phyloP scores from a whole-genome alignment of 2,797 vertebrate species.

The Melanitta fusca region DNA sequence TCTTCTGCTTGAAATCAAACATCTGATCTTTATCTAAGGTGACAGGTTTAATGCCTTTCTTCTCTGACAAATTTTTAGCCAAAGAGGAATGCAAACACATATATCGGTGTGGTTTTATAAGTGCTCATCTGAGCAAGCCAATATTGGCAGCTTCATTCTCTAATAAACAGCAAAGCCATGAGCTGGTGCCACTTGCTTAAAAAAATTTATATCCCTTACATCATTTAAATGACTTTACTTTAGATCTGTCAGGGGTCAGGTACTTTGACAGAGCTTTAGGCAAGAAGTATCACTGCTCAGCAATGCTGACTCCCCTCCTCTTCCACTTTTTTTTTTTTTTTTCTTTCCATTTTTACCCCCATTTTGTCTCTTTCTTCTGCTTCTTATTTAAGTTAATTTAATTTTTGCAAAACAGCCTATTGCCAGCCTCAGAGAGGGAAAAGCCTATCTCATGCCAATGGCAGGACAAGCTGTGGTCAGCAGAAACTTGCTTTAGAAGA shows the following conservation, averaged over 20 bases:
- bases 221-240: constrained; percentile 27
- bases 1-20: constrained; percentile 87
- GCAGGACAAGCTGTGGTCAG: not conserved
- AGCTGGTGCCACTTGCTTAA: constrained; percentile 27
- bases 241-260: constrained; percentile 10
- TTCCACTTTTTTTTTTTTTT: not conserved
- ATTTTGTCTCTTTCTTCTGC: not conserved
- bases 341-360: not conserved
- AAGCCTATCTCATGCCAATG: not conserved
- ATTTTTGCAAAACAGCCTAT: constrained; percentile 1
- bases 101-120: constrained; percentile 51
- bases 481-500: not conserved
- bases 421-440: not conserved
- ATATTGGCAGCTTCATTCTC: constrained; percentile 48
- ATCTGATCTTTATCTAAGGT: constrained; percentile 90
- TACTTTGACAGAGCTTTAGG: constrained; percentile 1
- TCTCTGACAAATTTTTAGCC: constrained; percentile 84
- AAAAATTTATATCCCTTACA: constrained; percentile 13
- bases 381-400: not conserved
- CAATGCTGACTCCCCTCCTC: not conserved
- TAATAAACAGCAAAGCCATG: constrained; percentile 63
- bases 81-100: constrained; percentile 84
- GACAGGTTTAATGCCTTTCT: constrained; percentile 89
- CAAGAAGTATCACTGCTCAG: not conserved
- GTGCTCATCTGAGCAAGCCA: constrained; percentile 50